These are phyloP conservation scores for Tetragonula carbonaria DNA, from an alignment of 2,888 invertebrate species.

Conservation along the genomic window DNA sequence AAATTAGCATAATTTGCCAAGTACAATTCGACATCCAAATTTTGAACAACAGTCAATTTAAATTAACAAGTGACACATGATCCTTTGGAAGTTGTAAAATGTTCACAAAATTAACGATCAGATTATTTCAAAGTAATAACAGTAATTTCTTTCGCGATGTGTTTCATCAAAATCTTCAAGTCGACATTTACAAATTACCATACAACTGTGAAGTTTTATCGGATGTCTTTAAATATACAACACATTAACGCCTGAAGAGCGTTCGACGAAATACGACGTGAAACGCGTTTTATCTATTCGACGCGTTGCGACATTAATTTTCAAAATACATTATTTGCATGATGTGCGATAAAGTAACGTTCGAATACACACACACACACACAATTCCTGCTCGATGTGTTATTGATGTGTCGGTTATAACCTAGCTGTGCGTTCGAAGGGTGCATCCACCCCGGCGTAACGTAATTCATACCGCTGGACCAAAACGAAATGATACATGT, in stretches of 20 bases:
- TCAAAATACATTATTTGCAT: constrained; percentile 25
- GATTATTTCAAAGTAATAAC: background rate
- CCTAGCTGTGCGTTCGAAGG: constrained; percentile 15
- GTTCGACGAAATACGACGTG: background rate
- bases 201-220: too few relatives aligned
- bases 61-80: background rate
- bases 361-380: background rate
- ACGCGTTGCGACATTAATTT: constrained; percentile 18
- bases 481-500: constrained; percentile 16
- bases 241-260: background rate
- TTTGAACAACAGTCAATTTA: background rate
- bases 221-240: too few relatives aligned
- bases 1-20: background rate
- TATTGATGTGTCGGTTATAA: constrained; percentile 33
- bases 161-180: background rate
- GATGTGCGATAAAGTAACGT: constrained; percentile 1
- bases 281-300: constrained; percentile 22
- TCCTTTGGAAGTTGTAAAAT: background rate
- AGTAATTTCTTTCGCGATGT: background rate
- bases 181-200: background rate
- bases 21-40: background rate
- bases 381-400: constrained; percentile 34
- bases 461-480: constrained; percentile 32
- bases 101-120: background rate
- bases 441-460: background rate